Evolutionary conservation across 2,888 invertebrate species (phyloP).

Genomic region (Archips crataeganus): DNA sequence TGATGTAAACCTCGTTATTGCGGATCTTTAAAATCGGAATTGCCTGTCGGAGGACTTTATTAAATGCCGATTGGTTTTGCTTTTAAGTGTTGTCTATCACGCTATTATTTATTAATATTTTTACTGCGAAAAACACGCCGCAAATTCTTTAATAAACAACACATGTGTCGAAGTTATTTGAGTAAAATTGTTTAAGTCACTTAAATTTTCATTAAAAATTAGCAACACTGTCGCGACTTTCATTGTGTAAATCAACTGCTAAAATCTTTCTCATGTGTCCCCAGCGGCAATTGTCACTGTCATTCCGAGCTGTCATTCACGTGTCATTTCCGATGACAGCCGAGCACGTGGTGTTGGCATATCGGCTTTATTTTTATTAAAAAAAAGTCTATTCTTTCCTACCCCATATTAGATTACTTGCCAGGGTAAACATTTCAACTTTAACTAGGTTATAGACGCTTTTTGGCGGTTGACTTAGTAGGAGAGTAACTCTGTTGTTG

Average conservation of each 20-base stretch:
- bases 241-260: constrained; percentile 21
- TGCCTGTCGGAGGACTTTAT: constrained; percentile 34
- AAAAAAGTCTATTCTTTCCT: constrained; percentile 26
- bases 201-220: constrained; percentile 13
- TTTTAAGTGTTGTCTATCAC: constrained; percentile 37
- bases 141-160: neutral
- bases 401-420: constrained; percentile 42
- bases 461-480: neutral
- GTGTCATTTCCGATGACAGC: constrained; percentile 70
- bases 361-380: constrained; percentile 59
- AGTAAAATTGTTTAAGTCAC: neutral
- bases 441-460: constrained; percentile 16
- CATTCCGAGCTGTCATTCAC: constrained; percentile 67
- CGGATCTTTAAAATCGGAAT: constrained; percentile 34
- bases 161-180: neutral
- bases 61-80: constrained; percentile 36
- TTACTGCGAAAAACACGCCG: neutral
- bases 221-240: constrained; percentile 12
- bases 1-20: neutral
- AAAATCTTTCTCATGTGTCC: constrained; percentile 45
- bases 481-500: no score
- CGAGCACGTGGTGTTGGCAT: constrained; percentile 74
- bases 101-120: constrained; percentile 28
- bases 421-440: constrained; percentile 33
- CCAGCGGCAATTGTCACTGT: constrained; percentile 40